Conservation (phyloP, 1,140 invertebrate genomes). For the Drosophila punjabiensis region DNA sequence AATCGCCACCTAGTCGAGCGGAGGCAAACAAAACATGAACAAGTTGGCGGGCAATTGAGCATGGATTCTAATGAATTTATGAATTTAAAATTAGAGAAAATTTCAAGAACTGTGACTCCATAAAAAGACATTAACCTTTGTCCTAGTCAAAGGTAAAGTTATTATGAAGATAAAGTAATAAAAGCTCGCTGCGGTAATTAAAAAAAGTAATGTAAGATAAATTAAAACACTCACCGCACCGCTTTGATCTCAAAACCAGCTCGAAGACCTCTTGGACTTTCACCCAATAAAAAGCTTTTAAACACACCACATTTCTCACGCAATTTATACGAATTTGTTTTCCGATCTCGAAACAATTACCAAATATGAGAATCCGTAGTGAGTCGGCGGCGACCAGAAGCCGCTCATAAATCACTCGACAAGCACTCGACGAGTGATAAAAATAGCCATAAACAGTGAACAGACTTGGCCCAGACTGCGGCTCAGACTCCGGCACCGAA, state of each 20-base stretch:
- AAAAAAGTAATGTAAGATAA: not conserved
- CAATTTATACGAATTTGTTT: constrained; percentile 38
- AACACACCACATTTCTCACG: constrained; percentile 20
- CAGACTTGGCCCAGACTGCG: constrained; percentile 37
- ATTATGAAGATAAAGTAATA: not conserved
- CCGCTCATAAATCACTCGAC: constrained; percentile 58
- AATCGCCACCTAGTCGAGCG: constrained; percentile 24
- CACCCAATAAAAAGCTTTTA: constrained; percentile 17
- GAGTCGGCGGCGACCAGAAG: constrained; percentile 52
- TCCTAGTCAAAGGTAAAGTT: not conserved
- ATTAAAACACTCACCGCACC: not conserved
- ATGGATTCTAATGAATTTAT: constrained; percentile 39
- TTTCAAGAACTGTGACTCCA: constrained; percentile 4
- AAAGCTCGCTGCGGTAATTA: not conserved
- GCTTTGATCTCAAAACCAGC: constrained; percentile 43
- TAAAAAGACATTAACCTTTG: constrained; percentile 16
- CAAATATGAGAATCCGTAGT: constrained; percentile 31
- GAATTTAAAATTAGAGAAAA: constrained; percentile 22
- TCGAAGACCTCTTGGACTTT: constrained; percentile 40
- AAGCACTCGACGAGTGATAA: constrained; percentile 61
- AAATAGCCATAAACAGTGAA: constrained; percentile 60
- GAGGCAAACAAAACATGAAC: constrained; percentile 39
- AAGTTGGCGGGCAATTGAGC: constrained; percentile 23
- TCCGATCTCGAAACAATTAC: constrained; percentile 37
- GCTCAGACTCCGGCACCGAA: constrained; percentile 11